Conservation (phyloP, 2,888 invertebrate genomes). For the Cataglyphis rosenhaueri region DNA sequence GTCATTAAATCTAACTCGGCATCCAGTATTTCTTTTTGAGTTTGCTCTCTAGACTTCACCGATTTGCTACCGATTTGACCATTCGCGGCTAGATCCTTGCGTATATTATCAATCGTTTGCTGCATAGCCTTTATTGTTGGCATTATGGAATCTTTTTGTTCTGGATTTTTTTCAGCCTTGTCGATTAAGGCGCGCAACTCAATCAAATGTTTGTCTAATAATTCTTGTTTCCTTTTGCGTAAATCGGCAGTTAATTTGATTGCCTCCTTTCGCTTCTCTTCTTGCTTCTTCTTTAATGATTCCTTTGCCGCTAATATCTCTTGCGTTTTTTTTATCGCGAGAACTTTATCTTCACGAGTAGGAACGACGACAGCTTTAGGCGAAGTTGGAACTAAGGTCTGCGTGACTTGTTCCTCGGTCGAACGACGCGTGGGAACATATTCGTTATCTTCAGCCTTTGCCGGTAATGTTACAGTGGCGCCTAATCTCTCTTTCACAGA, state of each 20-base stretch:
- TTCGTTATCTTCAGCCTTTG: constrained; percentile 82
- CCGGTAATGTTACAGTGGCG: constrained; percentile 76
- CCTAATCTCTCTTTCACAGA: constrained; percentile 84
- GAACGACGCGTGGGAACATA: constrained; percentile 84
- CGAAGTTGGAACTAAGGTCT: constrained; percentile 82
- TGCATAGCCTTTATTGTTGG: constrained; percentile 94
- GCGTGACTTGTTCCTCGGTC: constrained; percentile 77
- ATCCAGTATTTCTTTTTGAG: constrained; percentile 95
- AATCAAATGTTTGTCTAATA: constrained; percentile 95
- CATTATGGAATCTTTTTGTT: constrained; percentile 91
- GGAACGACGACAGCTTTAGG: constrained; percentile 82
- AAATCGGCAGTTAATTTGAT: constrained; percentile 92
- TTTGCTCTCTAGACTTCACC: constrained; percentile 91
- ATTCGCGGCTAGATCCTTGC: constrained; percentile 89
- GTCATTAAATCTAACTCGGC: constrained; percentile 96
- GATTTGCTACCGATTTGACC: constrained; percentile 86
- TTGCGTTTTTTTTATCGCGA: constrained; percentile 87
- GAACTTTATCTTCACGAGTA: constrained; percentile 82
- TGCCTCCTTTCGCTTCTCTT: constrained; percentile 91
- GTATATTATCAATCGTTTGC: constrained; percentile 92
- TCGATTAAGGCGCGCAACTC: constrained; percentile 94
- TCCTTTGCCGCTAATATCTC: constrained; percentile 89
- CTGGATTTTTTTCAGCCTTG: constrained; percentile 92
- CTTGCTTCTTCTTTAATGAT: constrained; percentile 90
- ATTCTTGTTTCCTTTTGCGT: constrained; percentile 93